phyloP scores from a whole-genome alignment of 1,140 invertebrate species.

The Eurosta solidaginis region DNA sequence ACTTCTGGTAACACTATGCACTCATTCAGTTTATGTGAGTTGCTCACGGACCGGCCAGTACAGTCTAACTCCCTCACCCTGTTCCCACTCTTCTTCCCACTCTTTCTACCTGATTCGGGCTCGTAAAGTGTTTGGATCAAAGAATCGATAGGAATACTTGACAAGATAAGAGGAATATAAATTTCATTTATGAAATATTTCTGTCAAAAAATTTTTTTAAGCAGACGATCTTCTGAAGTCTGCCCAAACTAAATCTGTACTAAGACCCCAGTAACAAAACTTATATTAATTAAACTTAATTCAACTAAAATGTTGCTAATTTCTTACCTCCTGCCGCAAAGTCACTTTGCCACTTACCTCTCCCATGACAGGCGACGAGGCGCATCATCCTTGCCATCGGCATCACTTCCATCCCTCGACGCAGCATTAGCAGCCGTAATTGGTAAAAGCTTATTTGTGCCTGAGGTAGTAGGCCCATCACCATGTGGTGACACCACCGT shows the following conservation, averaged over 20 bases:
- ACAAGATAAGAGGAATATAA: too few species aligned
- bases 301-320: neutral
- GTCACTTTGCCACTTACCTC: conserved; percentile 63
- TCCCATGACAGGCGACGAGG: conserved; percentile 78
- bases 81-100: too few species aligned
- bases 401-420: conserved; percentile 61
- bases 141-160: too few species aligned
- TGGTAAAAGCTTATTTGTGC: conserved; percentile 15
- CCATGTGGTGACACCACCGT: conserved; percentile 34
- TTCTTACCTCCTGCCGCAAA: neutral
- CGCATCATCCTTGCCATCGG: conserved; percentile 47
- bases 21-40: too few species aligned
- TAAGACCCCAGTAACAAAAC: neutral
- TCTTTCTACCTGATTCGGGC: too few species aligned
- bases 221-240: too few species aligned
- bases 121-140: too few species aligned
- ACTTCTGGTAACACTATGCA: too few species aligned
- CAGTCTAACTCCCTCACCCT: too few species aligned
- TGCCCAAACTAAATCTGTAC: neutral
- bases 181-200: too few species aligned
- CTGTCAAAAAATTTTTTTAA: too few species aligned
- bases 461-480: conserved; percentile 49
- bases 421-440: conserved; percentile 47
- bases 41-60: too few species aligned
- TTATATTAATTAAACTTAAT: neutral